A percentile compares a stretch with the other conserved stretches of the same genome.
Conservation (phyloP, 2,113 vertebrate species). For the Ammodytes marinus region DNA sequence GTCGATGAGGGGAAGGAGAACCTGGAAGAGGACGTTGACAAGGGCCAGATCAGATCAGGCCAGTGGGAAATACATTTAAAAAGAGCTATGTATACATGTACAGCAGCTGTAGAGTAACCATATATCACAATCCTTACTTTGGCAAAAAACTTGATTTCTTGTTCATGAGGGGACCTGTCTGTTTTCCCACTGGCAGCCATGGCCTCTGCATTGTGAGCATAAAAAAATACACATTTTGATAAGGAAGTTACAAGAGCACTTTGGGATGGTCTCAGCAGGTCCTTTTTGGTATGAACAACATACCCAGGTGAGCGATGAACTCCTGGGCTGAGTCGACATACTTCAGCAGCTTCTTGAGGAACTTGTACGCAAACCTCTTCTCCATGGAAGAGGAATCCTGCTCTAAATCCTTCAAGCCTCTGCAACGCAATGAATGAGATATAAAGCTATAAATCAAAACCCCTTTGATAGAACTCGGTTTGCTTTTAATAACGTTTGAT, state of each 20-base stretch:
- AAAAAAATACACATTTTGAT: neutral
- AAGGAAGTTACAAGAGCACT: neutral
- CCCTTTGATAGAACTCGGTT: neutral
- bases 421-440: conserved; percentile 66
- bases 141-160: conserved; percentile 99
- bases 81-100: neutral
- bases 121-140: conserved; percentile 86
- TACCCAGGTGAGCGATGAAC: conserved; percentile 97
- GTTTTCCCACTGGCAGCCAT: conserved; percentile 95
- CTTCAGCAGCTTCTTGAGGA: conserved; percentile 97
- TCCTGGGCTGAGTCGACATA: conserved; percentile 98
- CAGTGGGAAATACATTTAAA: neutral
- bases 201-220: conserved; percentile 86
- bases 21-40: conserved; percentile 80
- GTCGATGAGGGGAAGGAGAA: conserved; percentile 97
- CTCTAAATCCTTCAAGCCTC: conserved; percentile 92
- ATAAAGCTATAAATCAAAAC: neutral
- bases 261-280: neutral
- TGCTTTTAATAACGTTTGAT: neutral
- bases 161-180: conserved; percentile 95
- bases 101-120: neutral
- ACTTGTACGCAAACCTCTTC: conserved; percentile 97
- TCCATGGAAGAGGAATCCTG: conserved; percentile 97
- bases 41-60: neutral
- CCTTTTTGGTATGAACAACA: conserved; percentile 55